These are phyloP conservation scores for Cardinalis cardinalis DNA, from an alignment of 2,113 vertebrate genomes.

Conservation along the genomic window DNA sequence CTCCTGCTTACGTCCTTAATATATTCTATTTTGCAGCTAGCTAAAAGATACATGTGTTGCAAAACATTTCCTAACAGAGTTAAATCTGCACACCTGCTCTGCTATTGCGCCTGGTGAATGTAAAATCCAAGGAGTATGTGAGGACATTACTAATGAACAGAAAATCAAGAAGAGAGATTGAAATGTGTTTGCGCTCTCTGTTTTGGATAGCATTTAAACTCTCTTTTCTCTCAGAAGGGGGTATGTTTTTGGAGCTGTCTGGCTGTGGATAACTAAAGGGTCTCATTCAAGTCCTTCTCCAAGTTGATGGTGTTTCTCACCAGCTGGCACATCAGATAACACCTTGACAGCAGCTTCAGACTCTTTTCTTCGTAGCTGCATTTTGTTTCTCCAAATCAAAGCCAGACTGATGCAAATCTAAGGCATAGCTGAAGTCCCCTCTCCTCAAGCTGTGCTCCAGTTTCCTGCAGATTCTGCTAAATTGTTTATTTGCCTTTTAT, in stretches of 20 bases:
- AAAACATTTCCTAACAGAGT: conserved; percentile 63
- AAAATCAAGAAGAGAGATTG: conserved; percentile 13
- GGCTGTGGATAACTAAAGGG: neutral
- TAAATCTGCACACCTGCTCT: conserved; percentile 62
- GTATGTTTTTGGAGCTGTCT: neutral
- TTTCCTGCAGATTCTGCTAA: neutral
- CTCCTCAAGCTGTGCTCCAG: neutral
- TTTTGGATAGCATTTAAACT: conserved; percentile 12
- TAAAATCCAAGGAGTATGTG: conserved; percentile 51
- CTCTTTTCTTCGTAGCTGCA: neutral
- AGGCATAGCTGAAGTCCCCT: neutral
- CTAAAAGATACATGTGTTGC: conserved; percentile 52
- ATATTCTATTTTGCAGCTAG: conserved; percentile 29
- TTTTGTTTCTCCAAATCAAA: conserved; percentile 22
- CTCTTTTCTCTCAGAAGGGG: neutral
- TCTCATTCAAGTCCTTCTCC: neutral
- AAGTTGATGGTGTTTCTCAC: conserved; percentile 2
- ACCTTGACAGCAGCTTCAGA: conserved; percentile 1
- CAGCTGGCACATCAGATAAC: conserved; percentile 4
- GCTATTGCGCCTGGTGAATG: conserved; percentile 38
- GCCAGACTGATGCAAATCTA: neutral
- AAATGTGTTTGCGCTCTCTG: neutral
- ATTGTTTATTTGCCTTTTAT: neutral
- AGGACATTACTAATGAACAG: conserved; percentile 54
- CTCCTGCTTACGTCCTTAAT: conserved; percentile 17